phyloP scores from a whole-genome alignment of 1,140 invertebrate genomes.

The Thrips palmi region DNA sequence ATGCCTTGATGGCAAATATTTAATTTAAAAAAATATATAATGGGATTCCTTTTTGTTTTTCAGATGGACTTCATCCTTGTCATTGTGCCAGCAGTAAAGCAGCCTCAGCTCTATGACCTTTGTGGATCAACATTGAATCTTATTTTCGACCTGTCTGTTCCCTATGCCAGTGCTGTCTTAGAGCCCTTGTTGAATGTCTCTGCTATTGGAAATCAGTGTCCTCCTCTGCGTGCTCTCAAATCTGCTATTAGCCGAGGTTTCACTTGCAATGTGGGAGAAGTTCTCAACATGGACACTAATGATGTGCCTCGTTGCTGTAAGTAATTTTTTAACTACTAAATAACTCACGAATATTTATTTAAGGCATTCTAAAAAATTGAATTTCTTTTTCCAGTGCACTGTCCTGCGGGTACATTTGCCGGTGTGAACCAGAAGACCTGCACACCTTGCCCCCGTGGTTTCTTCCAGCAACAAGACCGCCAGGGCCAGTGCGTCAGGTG shows the following conservation, averaged over 20 bases:
- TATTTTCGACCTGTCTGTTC: constrained; percentile 85
- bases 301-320: constrained; percentile 82
- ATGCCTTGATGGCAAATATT: neutral
- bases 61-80: constrained; percentile 68
- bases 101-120: constrained; percentile 80
- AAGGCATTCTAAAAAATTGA: neutral
- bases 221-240: constrained; percentile 64
- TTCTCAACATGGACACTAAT: constrained; percentile 77
- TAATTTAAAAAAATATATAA: too few species aligned
- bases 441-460: constrained; percentile 73
- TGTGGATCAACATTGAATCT: constrained; percentile 84
- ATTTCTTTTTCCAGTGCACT: constrained; percentile 52
- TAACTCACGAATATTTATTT: constrained; percentile 3
- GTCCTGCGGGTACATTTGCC: constrained; percentile 86
- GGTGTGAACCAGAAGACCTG: constrained; percentile 71
- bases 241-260: constrained; percentile 78
- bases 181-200: constrained; percentile 77
- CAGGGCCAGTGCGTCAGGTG: constrained; percentile 76
- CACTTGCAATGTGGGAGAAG: constrained; percentile 81
- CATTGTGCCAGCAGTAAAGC: constrained; percentile 68
- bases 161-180: constrained; percentile 77
- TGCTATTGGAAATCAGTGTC: constrained; percentile 77
- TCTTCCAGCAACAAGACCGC: constrained; percentile 79
- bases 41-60: constrained; percentile 14
- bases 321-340: constrained; percentile 22